Base-by-base conservation (phyloP, 2,113 vertebrate species). In the Crocuta crocuta region DNA sequence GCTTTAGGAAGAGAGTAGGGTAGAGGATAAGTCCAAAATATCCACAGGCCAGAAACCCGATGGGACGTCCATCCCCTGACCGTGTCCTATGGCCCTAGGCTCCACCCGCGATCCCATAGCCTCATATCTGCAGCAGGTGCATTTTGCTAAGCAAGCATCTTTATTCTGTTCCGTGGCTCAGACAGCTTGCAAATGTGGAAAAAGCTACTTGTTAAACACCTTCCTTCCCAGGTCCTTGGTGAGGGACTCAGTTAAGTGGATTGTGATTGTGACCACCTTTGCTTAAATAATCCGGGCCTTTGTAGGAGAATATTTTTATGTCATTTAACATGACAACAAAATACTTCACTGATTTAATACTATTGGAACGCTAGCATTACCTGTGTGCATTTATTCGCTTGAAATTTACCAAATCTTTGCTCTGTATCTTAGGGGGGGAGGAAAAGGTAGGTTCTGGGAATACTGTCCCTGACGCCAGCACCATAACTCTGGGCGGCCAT, bases 151-250 rank as follows among this genome's bases (percentile, higher is more conserved):
- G 24, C 79, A 86, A 83, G 81, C 13, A 10, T 2, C 7, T 26
- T 39, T 43, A 23, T n/a, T 15, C 16, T 0, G 28, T 53, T 35
- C 24, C 0, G 0, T 7, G 63, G 45, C 53, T 53, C 7, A 31
- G 53, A 61, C 24, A 90, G 33, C 31, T 11, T 35, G n/a, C 16
- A 83, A n/a, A 73, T 5, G 2, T 33, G 80, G 39, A 84, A 55
- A 11, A 45, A 31, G 28, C 45, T 7, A 31, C 19, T 3, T 31
- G 17, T 13, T 50, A 45, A 53, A 78, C 11, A n/a, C 17, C 50
- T 50, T 78, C 31, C 48, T 90, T 53, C 28, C 61, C 24, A 61
- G 24, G 48, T 24, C 58, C 13, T 65, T 0, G 3, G 28, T 1
- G 7, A 89, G 39, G 53, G 21, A 74, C 4, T 55, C 17, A 39